Evolutionary conservation across 2,888 invertebrate genomes (phyloP), one percentile per base, ranked within the genome.

Genomic region (Strigamia transsilvanica): DNA sequence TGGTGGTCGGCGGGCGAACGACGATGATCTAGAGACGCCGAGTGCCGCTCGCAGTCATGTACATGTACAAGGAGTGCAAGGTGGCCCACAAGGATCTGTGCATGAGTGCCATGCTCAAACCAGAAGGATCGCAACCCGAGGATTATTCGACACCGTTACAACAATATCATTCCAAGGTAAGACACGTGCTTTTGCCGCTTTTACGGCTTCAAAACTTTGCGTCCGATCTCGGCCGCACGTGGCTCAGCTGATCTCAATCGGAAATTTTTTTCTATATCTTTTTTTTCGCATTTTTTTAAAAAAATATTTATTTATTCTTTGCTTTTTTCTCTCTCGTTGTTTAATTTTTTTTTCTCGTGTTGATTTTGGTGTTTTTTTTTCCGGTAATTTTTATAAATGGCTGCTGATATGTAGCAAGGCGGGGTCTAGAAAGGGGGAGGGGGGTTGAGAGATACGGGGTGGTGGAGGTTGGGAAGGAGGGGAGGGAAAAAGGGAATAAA

Each of bases 11-110:
- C 81, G 46, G 66, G 81, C 81, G 81, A 38, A 32, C 66, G 81
- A 81, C 81, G 81, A 81, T 81, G 81, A 81, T 61, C 81, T 81
- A 81, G 81, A 80, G 46, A 41, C 80, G 41, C 80, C 79, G 32
- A 80, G 80, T 42, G 42, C 46, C 42, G 80, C 66, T 32, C 34
- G n/a, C 66, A 56, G 61, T n/a, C 42, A 84, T 84, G 84, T 84
- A 84, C 81, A 84, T 83, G 83, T 83, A 84, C 81, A 84, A 84
- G 82, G 84, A 84, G 79, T 84, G 84, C 66, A 84, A 84, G 79
- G 83, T 84, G 80, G 82, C 84, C 38, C 84, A 84, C 81, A 84
- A 84, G 83, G 84, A 84, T 79, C 81, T 84, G 79, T 83, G 83
- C 77, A 84, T 84, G 84, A 82, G 84, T 27, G 82, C 83, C 61